Conservation (phyloP, 2,797 vertebrate species). For the Heliangelus exortis region DNA sequence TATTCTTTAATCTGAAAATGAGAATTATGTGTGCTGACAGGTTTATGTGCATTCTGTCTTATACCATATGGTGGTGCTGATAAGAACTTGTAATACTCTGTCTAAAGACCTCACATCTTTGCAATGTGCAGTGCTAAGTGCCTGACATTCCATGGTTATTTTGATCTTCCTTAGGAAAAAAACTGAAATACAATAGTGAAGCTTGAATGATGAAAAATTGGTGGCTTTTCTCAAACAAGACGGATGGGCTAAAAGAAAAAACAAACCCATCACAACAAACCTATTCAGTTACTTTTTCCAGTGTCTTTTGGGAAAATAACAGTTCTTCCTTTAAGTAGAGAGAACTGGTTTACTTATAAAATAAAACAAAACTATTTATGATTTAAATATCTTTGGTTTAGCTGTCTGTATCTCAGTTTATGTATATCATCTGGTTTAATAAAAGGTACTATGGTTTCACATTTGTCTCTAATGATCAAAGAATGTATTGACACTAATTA, state of each 20-base stretch:
- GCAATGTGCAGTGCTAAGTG: neutral
- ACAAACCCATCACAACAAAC: neutral
- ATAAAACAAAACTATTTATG: neutral
- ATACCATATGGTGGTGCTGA: neutral
- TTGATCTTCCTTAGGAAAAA: neutral
- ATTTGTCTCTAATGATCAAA: neutral
- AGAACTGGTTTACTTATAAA: neutral
- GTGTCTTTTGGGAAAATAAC: neutral
- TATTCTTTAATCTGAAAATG: neutral
- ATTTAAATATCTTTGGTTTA: neutral
- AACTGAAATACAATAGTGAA: neutral
- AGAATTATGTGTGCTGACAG: neutral
- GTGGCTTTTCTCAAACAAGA: constrained; percentile 10
- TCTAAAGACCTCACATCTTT: neutral
- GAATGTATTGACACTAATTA: neutral
- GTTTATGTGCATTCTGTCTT: neutral
- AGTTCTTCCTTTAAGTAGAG: neutral
- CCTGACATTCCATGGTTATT: neutral
- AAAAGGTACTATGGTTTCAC: neutral
- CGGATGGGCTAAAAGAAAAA: neutral
- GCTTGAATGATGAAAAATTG: neutral
- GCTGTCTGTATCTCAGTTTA: neutral
- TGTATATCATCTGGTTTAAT: neutral
- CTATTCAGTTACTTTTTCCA: neutral
- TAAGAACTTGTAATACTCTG: constrained; percentile 19